A percentile compares a stretch with the other conserved stretches of the same genome.
Evolutionary conservation across 2,113 vertebrate genomes (phyloP).

Genomic region (Empidonax traillii): DNA sequence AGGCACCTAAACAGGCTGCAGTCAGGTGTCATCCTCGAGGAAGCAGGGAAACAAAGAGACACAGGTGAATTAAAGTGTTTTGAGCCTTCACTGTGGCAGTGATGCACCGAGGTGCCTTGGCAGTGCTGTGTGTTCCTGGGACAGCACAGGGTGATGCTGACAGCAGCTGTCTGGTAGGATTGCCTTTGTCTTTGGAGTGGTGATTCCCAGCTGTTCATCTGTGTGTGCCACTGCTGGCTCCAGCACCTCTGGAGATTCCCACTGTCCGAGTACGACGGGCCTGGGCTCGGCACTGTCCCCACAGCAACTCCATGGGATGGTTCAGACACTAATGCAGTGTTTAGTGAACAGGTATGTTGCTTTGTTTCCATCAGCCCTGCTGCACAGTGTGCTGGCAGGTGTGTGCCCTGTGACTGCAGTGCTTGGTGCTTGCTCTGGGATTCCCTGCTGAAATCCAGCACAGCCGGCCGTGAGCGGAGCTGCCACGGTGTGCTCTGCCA

Average conservation of each 20-base stretch:
- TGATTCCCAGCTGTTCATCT: background rate
- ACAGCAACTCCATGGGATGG: rapidly evolving
- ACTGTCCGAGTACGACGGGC: background rate
- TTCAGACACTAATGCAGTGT: background rate
- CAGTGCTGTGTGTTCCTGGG: background rate
- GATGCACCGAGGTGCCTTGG: background rate
- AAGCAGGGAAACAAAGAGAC: background rate
- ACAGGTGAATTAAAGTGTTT: background rate
- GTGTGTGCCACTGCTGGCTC: background rate
- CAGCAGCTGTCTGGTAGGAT: background rate
- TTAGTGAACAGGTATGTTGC: rapidly evolving
- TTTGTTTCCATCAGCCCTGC: background rate
- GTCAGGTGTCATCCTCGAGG: background rate
- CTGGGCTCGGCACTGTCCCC: background rate
- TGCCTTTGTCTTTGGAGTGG: background rate
- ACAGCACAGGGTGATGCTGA: background rate
- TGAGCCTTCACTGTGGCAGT: background rate
- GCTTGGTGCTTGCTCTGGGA: background rate
- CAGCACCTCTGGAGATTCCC: background rate
- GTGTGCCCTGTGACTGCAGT: background rate
- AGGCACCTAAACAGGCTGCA: background rate
- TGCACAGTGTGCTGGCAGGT: background rate
- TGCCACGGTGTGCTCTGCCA: background rate
- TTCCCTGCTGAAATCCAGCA: background rate
- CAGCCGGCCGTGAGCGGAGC: background rate